Evolutionary conservation across 1,140 invertebrate genomes (phyloP).

Genomic region (Brachionus paranguensis): DNA sequence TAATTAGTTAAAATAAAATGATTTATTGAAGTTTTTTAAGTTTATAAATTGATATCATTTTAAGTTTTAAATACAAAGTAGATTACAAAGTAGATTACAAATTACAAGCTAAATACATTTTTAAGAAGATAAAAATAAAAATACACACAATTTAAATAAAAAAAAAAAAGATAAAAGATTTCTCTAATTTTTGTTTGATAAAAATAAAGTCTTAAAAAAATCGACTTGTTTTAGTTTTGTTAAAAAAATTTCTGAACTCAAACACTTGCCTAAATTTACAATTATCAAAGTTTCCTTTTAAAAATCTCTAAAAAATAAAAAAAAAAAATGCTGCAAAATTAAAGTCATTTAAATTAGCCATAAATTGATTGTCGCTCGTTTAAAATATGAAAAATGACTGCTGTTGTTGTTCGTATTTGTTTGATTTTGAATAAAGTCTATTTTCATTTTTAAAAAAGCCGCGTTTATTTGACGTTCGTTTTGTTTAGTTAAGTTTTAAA

Average conservation of each 20-base stretch:
- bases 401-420: neutral
- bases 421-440: neutral
- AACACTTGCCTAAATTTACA: neutral
- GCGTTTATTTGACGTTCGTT: neutral
- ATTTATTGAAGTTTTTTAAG: neutral
- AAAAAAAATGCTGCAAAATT: neutral
- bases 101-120: neutral
- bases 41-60: neutral
- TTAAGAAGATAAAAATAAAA: conserved; percentile 3
- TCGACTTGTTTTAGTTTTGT: neutral
- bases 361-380: neutral
- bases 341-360: neutral
- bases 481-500: neutral
- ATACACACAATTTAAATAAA: neutral
- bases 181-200: neutral
- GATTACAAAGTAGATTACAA: neutral
- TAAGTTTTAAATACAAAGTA: neutral
- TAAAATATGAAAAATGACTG: neutral
- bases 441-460: neutral
- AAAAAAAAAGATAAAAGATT: neutral
- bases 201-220: neutral
- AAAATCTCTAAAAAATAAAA: neutral
- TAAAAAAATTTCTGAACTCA: neutral
- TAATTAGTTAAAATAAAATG: neutral
- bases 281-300: neutral